Base-by-base conservation (phyloP, 2,797 vertebrate species). In the Falco biarmicus region DNA sequence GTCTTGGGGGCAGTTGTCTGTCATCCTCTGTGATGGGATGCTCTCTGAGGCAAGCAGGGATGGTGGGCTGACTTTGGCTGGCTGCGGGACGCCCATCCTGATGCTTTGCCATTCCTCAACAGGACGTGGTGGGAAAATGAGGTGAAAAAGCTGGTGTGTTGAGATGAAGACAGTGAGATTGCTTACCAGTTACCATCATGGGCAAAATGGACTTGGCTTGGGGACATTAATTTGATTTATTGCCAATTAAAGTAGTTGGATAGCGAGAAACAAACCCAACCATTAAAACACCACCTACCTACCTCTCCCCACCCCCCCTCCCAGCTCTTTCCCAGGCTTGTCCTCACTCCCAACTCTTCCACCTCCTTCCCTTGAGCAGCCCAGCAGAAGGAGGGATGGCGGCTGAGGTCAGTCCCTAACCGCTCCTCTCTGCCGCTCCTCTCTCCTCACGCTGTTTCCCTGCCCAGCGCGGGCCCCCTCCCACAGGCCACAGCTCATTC, bases 341-440 rank as follows among this genome's bases (percentile, higher is more conserved):
- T 18, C 34, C 20, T 37, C 8, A 10, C 22, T 26, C 12, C 10
- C 26, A 21, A 1, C 15, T 9, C 43, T 48, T 48, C 41, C 37
- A 19, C 47, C 12, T 63, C 15, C 1, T 3, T 3, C 20, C 8
- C 5, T n/a, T 1, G 1, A n/a, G 18, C 10, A 53, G 26, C 25
- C 17, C 17, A 53, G 15, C 0, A 2, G 41, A 19, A 15, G 10
- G 47, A n/a, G 13, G 10, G 29, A 10, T 2, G 8, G 1, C 3
- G 6, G 37, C 4, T 9, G 48, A 18, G 24, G 19, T 19, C 11
- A 13, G 20, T 2, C 43, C 24, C 3, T 13, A 39, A 6, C 7
- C 0, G 0, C 39, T n/a, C 7, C 20, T 26, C 21, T 22, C 28
- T 21, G 10, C 14, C 1, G 2, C 14, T 29, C 19, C 8, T 16